These are phyloP conservation scores for Mylabris phalerata DNA, from an alignment of 1,140 invertebrate genomes.

Conservation along the genomic window DNA sequence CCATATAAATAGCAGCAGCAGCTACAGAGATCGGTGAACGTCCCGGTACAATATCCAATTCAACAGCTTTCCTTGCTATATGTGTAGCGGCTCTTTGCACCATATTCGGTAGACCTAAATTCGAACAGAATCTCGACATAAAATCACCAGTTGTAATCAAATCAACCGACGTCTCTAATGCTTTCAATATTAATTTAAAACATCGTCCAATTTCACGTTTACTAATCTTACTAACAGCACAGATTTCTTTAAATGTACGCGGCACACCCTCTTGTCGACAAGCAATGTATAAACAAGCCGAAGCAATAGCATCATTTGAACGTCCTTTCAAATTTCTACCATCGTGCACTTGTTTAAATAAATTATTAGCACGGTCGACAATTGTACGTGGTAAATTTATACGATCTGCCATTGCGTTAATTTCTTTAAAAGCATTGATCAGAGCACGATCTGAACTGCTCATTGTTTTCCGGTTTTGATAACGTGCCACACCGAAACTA, in stretches of 20 bases:
- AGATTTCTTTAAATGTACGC: slow-evolving; percentile 98
- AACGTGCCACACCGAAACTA: slow-evolving; percentile 81
- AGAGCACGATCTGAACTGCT: slow-evolving; percentile 90
- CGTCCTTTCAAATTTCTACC: slow-evolving; percentile 91
- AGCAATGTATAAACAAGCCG: slow-evolving; percentile 97
- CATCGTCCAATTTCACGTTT: slow-evolving; percentile 99
- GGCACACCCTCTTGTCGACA: slow-evolving; percentile 98
- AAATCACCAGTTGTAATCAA: slow-evolving; percentile 98
- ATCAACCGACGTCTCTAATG: slow-evolving; percentile 91
- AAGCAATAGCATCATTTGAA: slow-evolving; percentile 96
- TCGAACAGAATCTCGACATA: slow-evolving; percentile 90
- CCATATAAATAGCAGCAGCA: slow-evolving; percentile 99
- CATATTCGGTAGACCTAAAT: slow-evolving; percentile 77
- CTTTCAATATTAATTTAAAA: slow-evolving; percentile 91
- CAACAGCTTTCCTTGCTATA: slow-evolving; percentile 94
- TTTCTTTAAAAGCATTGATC: slow-evolving; percentile 94
- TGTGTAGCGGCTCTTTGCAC: slow-evolving; percentile 94
- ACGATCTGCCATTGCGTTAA: slow-evolving; percentile 94
- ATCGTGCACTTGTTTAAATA: slow-evolving; percentile 98
- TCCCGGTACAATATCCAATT: slow-evolving; percentile 97
- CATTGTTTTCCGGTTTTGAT: slow-evolving; percentile 90
- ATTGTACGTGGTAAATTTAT: slow-evolving; percentile 95
- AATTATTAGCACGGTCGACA: slow-evolving; percentile 88
- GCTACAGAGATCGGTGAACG: slow-evolving; percentile 98
- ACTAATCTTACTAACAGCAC: slow-evolving; percentile 96